Evolutionary conservation across 2,113 vertebrate genomes (phyloP).

Genomic region (Plecotus auritus): DNA sequence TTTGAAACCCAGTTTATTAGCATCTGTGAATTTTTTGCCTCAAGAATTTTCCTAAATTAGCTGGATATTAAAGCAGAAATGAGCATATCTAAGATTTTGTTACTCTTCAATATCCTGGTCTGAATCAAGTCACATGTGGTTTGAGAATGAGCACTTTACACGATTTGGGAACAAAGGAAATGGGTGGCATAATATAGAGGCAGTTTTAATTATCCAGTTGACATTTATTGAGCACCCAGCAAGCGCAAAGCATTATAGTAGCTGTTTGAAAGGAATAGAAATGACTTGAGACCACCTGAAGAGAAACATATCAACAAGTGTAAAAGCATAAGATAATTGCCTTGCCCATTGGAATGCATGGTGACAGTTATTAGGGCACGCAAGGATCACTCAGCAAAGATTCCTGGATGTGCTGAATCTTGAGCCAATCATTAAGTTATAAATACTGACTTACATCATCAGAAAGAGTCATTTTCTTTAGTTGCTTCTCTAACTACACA

Average conservation of each 20-base stretch:
- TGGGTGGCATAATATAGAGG: neutral
- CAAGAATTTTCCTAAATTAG: neutral
- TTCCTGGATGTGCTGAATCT: neutral
- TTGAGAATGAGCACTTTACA: neutral
- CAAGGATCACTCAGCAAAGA: neutral
- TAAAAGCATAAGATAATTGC: neutral
- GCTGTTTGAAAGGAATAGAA: neutral
- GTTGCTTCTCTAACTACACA: neutral
- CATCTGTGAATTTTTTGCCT: neutral
- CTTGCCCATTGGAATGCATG: neutral
- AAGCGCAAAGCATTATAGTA: neutral
- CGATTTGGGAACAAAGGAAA: neutral
- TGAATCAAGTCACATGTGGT: neutral
- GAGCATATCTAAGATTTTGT: neutral
- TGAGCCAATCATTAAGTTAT: neutral
- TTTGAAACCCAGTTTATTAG: neutral
- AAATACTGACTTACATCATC: neutral
- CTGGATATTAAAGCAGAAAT: neutral
- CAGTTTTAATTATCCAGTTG: neutral
- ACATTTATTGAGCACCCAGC: neutral
- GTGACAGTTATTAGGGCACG: neutral
- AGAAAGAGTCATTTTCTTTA: neutral
- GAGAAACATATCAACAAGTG: constrained; percentile 50
- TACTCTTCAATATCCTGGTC: neutral
- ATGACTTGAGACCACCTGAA: constrained; percentile 7